Percentiles rank a stretch among this genome's conserved stretches.
Evolutionary conservation across 2,113 vertebrate species (phyloP).

Genomic region (Hydrolagus affinis): DNA sequence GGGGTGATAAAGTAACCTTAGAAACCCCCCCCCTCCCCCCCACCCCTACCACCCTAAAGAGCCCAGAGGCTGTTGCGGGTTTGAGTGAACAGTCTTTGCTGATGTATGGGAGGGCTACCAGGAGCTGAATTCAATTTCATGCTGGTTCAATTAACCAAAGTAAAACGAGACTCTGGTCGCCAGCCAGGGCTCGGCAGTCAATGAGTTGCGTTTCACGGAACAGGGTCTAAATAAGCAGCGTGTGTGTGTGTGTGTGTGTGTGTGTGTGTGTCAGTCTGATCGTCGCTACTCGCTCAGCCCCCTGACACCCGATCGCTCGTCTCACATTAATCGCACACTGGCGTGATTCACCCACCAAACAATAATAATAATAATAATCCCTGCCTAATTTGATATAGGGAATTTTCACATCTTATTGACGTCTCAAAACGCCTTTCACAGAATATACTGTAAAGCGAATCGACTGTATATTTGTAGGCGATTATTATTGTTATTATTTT

Average conservation of each 20-base stretch:
- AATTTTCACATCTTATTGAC: too few species aligned
- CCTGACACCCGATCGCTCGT: background rate
- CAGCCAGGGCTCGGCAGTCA: background rate
- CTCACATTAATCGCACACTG: background rate
- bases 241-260: background rate
- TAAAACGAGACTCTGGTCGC: background rate
- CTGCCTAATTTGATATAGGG: too few species aligned
- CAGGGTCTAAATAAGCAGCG: background rate
- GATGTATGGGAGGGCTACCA: background rate
- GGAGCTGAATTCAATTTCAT: background rate
- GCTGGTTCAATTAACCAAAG: background rate
- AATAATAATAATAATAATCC: too few species aligned
- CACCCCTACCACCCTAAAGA: too few species aligned
- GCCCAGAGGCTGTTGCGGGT: background rate
- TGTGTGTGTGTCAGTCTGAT: slow-evolving; percentile 5
- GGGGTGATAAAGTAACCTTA: too few species aligned
- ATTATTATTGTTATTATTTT: too few species aligned
- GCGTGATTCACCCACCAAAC: too few species aligned
- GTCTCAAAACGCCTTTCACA: too few species aligned
- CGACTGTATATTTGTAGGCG: too few species aligned
- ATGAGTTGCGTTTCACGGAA: background rate
- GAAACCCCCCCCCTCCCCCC: too few species aligned
- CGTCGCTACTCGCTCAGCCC: background rate
- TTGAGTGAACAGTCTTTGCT: background rate
- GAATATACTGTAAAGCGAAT: too few species aligned